A percentile compares a stretch with the other conserved stretches of the same genome.
Evolutionary conservation across 2,797 vertebrate species (phyloP).

Genomic region (Gymnothorax javanicus): DNA sequence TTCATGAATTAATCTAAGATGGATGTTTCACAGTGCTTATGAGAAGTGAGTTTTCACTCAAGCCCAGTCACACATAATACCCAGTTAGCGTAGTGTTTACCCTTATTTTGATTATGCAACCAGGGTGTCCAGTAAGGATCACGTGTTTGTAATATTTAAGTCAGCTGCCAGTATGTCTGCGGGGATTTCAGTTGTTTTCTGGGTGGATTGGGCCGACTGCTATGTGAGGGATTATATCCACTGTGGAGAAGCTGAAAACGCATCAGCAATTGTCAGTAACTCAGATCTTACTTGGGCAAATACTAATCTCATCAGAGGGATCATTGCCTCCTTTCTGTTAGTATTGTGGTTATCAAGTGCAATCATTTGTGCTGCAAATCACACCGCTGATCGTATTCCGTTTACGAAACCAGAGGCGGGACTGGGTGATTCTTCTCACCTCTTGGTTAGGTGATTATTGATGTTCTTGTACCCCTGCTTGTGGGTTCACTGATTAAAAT

Average conservation of each 20-base stretch:
- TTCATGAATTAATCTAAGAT: not conserved
- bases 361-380: not conserved
- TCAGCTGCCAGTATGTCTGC: constrained; percentile 5
- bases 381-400: constrained; percentile 13
- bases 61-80: not conserved
- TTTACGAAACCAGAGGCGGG: not conserved
- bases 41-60: not conserved
- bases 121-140: not conserved
- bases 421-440: not conserved
- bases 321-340: not conserved
- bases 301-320: not conserved
- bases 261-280: not conserved
- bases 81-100: not conserved
- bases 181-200: not conserved
- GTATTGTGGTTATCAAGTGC: not conserved
- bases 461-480: constrained; percentile 14
- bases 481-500: constrained; percentile 2
- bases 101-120: not conserved
- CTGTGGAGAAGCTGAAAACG: not conserved
- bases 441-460: not conserved
- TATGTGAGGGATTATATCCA: constrained; percentile 9
- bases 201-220: not conserved
- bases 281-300: not conserved
- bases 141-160: constrained; percentile 14
- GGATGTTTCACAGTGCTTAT: not conserved